Evolutionary conservation across 1,140 invertebrate species (phyloP).

Genomic region (Cephus cinctus): DNA sequence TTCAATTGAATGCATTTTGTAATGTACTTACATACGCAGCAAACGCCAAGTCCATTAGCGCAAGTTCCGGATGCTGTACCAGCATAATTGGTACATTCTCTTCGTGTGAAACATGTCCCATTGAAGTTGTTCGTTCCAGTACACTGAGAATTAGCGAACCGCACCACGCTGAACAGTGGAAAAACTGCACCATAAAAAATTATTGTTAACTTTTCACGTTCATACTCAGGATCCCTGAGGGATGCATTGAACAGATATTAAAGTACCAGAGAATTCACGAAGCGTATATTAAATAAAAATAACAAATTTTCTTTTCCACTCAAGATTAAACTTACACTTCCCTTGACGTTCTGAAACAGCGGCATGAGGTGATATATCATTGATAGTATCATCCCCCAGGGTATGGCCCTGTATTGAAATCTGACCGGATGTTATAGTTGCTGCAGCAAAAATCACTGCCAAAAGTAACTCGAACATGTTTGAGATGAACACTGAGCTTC

Average conservation of each 20-base stretch:
- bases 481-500: conserved; percentile 1
- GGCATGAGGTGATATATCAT: conserved; percentile 26
- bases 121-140: conserved; percentile 62
- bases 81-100: conserved; percentile 70
- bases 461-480: conserved; percentile 20
- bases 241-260: conserved; percentile 4
- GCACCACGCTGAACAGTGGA: conserved; percentile 70
- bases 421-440: conserved; percentile 22
- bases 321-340: conserved; percentile 23
- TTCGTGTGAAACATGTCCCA: conserved; percentile 74
- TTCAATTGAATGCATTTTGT: neutral
- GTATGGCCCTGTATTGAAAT: conserved; percentile 11
- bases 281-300: too few relatives aligned
- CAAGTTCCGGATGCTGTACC: conserved; percentile 71
- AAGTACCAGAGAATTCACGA: too few relatives aligned
- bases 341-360: conserved; percentile 7
- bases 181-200: conserved; percentile 57
- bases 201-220: neutral
- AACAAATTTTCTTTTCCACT: conserved; percentile 1
- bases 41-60: conserved; percentile 68
- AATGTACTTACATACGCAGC: conserved; percentile 73
- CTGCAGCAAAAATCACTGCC: conserved; percentile 22
- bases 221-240: conserved; percentile 19
- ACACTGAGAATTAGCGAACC: conserved; percentile 70
- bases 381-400: conserved; percentile 24